Conservation (phyloP, 2,797 vertebrate species). For the Anabas testudineus region DNA sequence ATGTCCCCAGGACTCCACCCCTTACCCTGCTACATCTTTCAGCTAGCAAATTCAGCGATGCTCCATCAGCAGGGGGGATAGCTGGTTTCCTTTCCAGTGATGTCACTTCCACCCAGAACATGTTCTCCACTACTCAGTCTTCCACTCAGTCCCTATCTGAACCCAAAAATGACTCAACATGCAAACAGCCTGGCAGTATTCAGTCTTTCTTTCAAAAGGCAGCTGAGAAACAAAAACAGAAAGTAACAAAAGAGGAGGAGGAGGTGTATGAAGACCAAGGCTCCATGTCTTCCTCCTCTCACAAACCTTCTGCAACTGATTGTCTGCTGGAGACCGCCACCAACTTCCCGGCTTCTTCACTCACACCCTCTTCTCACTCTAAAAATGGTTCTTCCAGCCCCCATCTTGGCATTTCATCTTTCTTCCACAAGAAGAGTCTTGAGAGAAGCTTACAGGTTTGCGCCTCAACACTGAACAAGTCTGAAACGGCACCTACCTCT, state of each 20-base stretch:
- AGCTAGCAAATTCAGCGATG: constrained; percentile 89
- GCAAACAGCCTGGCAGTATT: constrained; percentile 84
- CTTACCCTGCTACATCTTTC: constrained; percentile 90
- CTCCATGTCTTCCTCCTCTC: background rate
- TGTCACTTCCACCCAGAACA: constrained; percentile 68
- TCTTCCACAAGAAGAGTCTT: constrained; percentile 77
- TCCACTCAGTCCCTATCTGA: constrained; percentile 23
- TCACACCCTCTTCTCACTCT: background rate
- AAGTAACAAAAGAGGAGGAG: constrained; percentile 4
- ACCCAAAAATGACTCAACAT: constrained; percentile 58
- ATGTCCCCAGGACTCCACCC: constrained; percentile 88
- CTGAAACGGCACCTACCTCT: constrained; percentile 8
- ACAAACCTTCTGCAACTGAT: constrained; percentile 16
- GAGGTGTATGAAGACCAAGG: constrained; percentile 22
- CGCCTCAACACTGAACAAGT: background rate
- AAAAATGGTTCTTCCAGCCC: constrained; percentile 20
- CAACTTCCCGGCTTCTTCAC: background rate
- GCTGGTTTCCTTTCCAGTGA: constrained; percentile 87
- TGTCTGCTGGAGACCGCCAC: constrained; percentile 10
- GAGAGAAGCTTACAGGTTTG: constrained; percentile 53
- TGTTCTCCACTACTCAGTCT: constrained; percentile 30
- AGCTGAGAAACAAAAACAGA: constrained; percentile 81
- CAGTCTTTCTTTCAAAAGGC: constrained; percentile 90
- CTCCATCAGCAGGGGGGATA: constrained; percentile 84
- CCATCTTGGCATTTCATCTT: constrained; percentile 68